Conservation (phyloP, 1,140 invertebrate genomes). For the Dendrolimus kikuchii region DNA sequence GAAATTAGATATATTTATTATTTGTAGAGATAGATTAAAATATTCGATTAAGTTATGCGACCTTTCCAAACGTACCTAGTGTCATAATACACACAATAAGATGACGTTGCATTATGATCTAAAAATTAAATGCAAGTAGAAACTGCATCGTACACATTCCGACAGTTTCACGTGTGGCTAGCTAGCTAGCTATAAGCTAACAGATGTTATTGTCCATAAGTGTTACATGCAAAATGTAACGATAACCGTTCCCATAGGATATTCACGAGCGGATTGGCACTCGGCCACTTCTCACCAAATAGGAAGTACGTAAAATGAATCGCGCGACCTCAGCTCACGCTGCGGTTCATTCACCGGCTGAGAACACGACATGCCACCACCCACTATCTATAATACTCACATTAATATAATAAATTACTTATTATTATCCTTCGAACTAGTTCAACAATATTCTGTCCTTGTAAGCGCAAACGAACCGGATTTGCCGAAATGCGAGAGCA, state of each 20-base stretch:
- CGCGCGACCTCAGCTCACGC: constrained; percentile 5
- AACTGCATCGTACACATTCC: neutral
- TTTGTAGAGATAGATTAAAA: no score
- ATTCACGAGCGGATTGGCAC: constrained; percentile 23
- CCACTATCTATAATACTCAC: neutral
- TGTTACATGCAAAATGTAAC: constrained; percentile 19
- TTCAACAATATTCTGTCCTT: no score
- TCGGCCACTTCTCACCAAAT: constrained; percentile 21
- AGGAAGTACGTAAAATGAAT: constrained; percentile 1
- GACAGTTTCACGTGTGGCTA: constrained; percentile 3
- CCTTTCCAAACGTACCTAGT: no score
- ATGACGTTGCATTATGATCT: no score
- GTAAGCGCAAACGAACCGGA: no score
- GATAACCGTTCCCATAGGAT: constrained; percentile 22
- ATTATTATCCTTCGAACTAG: no score
- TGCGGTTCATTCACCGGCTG: constrained; percentile 28
- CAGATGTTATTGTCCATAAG: constrained; percentile 21
- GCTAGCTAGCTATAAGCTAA: constrained; percentile 7
- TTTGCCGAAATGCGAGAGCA: no score
- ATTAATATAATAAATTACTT: no score
- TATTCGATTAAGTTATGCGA: no score
- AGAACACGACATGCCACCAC: constrained; percentile 9
- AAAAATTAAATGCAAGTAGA: constrained; percentile 3
- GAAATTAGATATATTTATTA: no score
- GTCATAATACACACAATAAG: no score